phyloP scores from a whole-genome alignment of 2,113 vertebrate genomes.

The Cyanoderma ruficeps region DNA sequence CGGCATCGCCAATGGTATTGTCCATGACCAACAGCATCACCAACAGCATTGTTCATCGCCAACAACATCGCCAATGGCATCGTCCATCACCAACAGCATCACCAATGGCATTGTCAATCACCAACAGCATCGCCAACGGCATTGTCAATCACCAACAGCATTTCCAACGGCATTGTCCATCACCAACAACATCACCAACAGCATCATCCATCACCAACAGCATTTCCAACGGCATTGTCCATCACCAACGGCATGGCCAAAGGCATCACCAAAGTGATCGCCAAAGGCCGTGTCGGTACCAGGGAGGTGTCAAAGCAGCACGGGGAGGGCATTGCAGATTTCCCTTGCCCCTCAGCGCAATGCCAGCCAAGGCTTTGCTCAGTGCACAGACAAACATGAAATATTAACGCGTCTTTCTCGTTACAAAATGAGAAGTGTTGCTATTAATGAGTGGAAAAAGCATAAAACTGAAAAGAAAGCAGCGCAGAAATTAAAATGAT shows the following conservation, averaged over 20 bases:
- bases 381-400: neutral
- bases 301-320: accelerated
- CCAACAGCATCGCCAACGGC: no score
- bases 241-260: neutral
- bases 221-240: accelerated
- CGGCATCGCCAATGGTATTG: no score
- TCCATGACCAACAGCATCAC: no score
- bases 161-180: no score
- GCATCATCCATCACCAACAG: no score
- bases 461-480: neutral
- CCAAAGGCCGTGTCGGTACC: accelerated
- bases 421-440: neutral
- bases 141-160: neutral
- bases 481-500: neutral
- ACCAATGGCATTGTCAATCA: no score
- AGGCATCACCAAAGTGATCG: no score
- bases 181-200: neutral
- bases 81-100: no score
- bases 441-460: neutral
- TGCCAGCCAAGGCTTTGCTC: neutral
- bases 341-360: accelerated
- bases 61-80: no score
- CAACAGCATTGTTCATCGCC: no score
- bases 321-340: accelerated
- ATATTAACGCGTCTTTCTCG: accelerated